These are phyloP conservation scores for Spodoptera litura DNA, from an alignment of 1,140 invertebrate genomes.

Conservation along the genomic window DNA sequence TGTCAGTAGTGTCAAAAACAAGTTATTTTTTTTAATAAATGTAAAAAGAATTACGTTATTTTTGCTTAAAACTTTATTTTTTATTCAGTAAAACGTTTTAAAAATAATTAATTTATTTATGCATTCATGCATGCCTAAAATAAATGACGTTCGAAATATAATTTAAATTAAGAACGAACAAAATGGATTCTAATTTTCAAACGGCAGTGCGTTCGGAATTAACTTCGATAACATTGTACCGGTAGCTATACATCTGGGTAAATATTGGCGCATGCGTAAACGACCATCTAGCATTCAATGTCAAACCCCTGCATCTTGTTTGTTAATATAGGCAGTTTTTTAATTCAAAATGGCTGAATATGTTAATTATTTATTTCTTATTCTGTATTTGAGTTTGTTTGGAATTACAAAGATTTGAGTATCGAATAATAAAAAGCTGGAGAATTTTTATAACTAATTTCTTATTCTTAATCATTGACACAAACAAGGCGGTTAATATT, in stretches of 20 bases:
- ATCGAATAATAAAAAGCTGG: no score
- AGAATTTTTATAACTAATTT: no score
- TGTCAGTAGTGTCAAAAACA: not conserved
- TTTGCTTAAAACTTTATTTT: not conserved
- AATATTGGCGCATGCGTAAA: conserved; percentile 73
- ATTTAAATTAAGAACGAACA: conserved; percentile 1
- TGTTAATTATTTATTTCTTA: not conserved
- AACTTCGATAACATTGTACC: conserved; percentile 21
- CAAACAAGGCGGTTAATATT: not conserved
- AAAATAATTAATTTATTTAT: not conserved
- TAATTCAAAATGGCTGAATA: not conserved
- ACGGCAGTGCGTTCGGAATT: conserved; percentile 45
- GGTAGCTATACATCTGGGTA: conserved; percentile 64
- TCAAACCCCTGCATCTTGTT: conserved; percentile 69
- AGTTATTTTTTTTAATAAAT: not conserved
- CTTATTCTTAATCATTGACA: no score
- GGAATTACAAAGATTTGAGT: no score
- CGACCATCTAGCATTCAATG: conserved; percentile 63
- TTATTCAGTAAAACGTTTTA: not conserved
- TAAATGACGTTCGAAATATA: not conserved
- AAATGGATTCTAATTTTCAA: conserved; percentile 19
- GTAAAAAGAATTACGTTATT: no score
- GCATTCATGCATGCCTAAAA: not conserved
- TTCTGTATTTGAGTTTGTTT: not conserved
- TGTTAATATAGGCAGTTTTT: conserved; percentile 47